Percentiles rank a stretch among this genome's conserved stretches.
These are phyloP conservation scores for Chrysotoxum bicinctum DNA, from an alignment of 2,888 invertebrate genomes.

Conservation along the genomic window DNA sequence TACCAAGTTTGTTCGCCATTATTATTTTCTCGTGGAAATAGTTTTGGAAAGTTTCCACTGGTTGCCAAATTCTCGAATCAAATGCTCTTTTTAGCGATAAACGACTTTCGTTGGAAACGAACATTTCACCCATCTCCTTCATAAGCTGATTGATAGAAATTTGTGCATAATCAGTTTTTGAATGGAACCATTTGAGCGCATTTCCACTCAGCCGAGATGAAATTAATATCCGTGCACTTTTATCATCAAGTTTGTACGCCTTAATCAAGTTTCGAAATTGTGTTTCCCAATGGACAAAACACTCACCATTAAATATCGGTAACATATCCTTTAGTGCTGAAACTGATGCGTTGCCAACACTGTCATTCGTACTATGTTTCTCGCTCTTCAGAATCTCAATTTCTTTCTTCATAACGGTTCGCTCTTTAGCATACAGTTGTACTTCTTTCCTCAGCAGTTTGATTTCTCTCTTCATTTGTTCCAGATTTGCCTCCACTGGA, in stretches of 20 bases:
- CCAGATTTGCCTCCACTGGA: too few relatives aligned
- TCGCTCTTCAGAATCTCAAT: background rate
- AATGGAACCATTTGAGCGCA: too few relatives aligned
- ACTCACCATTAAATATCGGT: background rate
- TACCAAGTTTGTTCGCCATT: too few relatives aligned
- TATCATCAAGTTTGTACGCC: background rate
- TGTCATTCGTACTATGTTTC: background rate
- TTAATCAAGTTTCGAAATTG: background rate
- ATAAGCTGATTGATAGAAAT: too few relatives aligned
- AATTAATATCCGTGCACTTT: too few relatives aligned
- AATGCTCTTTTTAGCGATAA: background rate
- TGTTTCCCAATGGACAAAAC: background rate
- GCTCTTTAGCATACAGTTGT: background rate
- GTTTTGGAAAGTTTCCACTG: too few relatives aligned
- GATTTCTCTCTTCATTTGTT: background rate
- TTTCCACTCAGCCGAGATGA: too few relatives aligned
- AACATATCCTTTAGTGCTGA: background rate
- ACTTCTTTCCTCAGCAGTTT: background rate
- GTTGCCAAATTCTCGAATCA: background rate
- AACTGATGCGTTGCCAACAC: background rate
- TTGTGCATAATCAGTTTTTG: too few relatives aligned
- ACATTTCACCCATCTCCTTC: background rate
- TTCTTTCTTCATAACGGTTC: background rate
- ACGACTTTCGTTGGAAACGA: background rate
- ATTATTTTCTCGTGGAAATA: too few relatives aligned